Conservation (phyloP, 1,140 invertebrate species). For the Coboldia fuscipes region DNA sequence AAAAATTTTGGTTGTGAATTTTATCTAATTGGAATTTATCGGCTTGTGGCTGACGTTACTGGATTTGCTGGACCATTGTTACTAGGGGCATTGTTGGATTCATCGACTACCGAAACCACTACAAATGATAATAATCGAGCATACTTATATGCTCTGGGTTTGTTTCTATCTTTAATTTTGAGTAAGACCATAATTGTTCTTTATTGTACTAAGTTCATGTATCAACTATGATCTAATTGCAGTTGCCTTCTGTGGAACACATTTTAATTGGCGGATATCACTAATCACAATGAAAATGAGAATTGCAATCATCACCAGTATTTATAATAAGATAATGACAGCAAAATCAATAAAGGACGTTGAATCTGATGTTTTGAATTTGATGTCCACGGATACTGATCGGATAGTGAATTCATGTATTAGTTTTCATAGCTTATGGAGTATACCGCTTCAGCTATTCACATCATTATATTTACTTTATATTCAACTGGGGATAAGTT, state of each 20-base stretch:
- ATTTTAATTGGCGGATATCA: constrained; percentile 78
- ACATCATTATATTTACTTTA: constrained; percentile 68
- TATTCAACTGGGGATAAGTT: constrained; percentile 73
- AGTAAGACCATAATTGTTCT: constrained; percentile 20
- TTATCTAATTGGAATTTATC: constrained; percentile 70
- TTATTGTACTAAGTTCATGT: neutral
- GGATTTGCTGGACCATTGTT: constrained; percentile 79
- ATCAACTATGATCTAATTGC: constrained; percentile 9
- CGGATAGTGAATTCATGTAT: constrained; percentile 87
- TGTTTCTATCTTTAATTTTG: constrained; percentile 42
- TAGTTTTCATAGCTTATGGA: constrained; percentile 93
- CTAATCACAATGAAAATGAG: constrained; percentile 73
- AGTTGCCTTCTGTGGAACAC: constrained; percentile 56
- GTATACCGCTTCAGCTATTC: constrained; percentile 71
- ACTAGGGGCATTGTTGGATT: constrained; percentile 24
- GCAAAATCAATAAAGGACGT: constrained; percentile 19
- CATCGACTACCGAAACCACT: constrained; percentile 31
- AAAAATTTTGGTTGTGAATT: constrained; percentile 70
- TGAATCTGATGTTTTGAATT: constrained; percentile 67
- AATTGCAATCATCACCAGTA: constrained; percentile 55
- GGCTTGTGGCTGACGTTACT: constrained; percentile 59
- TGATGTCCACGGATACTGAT: constrained; percentile 91
- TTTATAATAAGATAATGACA: constrained; percentile 70
- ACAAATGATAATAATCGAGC: constrained; percentile 21
- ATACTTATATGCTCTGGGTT: constrained; percentile 55